phyloP scores from a whole-genome alignment of 2,888 invertebrate species.

The Perizoma flavofasciatum region DNA sequence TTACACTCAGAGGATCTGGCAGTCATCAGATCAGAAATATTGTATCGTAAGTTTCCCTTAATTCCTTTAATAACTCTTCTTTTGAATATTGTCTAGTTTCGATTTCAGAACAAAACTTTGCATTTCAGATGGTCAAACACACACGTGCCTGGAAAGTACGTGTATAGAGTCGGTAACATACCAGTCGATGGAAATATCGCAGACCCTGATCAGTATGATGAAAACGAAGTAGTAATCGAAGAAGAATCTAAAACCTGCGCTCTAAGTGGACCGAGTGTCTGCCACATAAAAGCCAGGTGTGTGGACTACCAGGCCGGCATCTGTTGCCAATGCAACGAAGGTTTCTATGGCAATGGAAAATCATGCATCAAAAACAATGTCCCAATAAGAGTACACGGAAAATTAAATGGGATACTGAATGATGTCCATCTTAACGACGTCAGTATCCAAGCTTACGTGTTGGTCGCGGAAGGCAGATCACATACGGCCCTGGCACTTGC shows the following conservation, averaged over 20 bases:
- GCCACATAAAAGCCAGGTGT: constrained; percentile 92
- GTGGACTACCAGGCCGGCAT: constrained; percentile 92
- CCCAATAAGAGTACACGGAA: constrained; percentile 94
- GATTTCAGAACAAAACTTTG: background rate
- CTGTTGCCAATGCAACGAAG: constrained; percentile 94
- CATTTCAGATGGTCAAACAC: constrained; percentile 93
- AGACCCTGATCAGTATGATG: constrained; percentile 85
- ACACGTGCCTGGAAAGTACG: constrained; percentile 92
- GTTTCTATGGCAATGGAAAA: constrained; percentile 96
- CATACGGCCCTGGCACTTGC: constrained; percentile 96
- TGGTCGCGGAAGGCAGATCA: constrained; percentile 92
- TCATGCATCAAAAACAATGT: constrained; percentile 93
- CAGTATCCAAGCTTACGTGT: constrained; percentile 96
- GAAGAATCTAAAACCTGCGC: constrained; percentile 83
- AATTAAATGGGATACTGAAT: constrained; percentile 93
- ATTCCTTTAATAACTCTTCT: constrained; percentile 1
- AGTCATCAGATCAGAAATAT: constrained; percentile 93
- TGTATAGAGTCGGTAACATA: constrained; percentile 92
- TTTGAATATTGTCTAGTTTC: background rate
- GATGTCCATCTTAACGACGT: constrained; percentile 88
- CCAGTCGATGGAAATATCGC: constrained; percentile 85
- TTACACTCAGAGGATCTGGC: constrained; percentile 93
- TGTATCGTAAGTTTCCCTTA: constrained; percentile 85
- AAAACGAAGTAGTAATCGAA: constrained; percentile 69
- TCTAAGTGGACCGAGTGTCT: constrained; percentile 87